These are phyloP conservation scores for Macrochelys suwanniensis DNA, from an alignment of 2,797 vertebrate genomes.

Conservation along the genomic window DNA sequence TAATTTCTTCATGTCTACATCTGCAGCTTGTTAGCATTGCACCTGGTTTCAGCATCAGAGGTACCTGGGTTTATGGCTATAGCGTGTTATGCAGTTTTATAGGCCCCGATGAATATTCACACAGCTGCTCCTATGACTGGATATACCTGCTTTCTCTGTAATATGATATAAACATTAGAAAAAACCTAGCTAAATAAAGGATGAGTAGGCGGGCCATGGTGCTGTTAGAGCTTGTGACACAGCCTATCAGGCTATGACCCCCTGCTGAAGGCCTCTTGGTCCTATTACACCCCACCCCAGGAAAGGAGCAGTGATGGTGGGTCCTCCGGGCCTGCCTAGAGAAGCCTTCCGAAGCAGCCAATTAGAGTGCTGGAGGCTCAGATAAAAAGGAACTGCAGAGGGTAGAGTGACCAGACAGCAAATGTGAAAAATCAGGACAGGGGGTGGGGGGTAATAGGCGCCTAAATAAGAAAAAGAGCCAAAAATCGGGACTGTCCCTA, in stretches of 20 bases:
- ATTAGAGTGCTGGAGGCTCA: neutral
- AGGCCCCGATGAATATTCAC: constrained; percentile 25
- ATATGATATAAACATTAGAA: neutral
- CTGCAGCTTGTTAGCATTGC: constrained; percentile 49
- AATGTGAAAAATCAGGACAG: no score
- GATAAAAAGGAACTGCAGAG: neutral
- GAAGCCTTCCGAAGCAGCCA: neutral
- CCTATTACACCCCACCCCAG: neutral
- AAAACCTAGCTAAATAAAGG: neutral
- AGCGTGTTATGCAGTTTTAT: neutral
- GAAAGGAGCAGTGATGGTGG: neutral
- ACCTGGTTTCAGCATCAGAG: constrained; percentile 12
- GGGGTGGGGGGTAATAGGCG: no score
- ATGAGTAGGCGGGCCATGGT: neutral
- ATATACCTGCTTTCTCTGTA: constrained; percentile 3
- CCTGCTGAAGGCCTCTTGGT: neutral
- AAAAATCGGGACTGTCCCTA: no score
- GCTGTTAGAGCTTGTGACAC: neutral
- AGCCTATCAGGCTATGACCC: neutral
- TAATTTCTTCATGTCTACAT: constrained; percentile 36
- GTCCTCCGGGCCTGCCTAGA: neutral
- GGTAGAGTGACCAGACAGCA: no score
- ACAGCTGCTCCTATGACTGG: neutral
- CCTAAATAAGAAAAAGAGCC: no score
- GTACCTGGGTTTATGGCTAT: neutral